These are phyloP conservation scores for Formica selysi DNA, from an alignment of 1,140 invertebrate genomes.

Conservation along the genomic window DNA sequence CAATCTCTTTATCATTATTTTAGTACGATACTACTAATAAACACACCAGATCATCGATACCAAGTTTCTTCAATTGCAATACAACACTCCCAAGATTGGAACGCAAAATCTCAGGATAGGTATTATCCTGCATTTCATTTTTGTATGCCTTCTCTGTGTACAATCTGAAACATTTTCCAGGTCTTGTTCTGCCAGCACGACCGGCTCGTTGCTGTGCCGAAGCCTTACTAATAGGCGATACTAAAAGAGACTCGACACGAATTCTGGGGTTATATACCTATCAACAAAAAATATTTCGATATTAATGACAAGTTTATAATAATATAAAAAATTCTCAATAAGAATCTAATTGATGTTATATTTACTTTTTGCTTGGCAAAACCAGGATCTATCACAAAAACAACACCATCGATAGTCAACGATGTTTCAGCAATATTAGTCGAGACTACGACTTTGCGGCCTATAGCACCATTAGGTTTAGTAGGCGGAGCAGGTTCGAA, in stretches of 20 bases:
- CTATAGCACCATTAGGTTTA: slow-evolving; percentile 97
- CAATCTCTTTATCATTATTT: background rate
- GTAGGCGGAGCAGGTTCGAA: slow-evolving; percentile 98
- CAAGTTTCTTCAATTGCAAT: slow-evolving; percentile 99
- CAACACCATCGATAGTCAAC: slow-evolving; percentile 99
- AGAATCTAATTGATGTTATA: slow-evolving; percentile 33
- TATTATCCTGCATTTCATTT: slow-evolving; percentile 99
- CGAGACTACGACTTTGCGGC: slow-evolving; percentile 98
- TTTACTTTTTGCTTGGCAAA: slow-evolving; percentile 99
- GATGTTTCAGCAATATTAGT: slow-evolving; percentile 99
- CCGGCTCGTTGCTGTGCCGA: slow-evolving; percentile 99
- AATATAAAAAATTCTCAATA: slow-evolving; percentile 9
- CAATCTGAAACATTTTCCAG: slow-evolving; percentile 99
- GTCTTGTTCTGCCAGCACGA: slow-evolving; percentile 97
- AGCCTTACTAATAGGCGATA: slow-evolving; percentile 99
- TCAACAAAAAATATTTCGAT: slow-evolving; percentile 45
- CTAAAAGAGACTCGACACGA: slow-evolving; percentile 98
- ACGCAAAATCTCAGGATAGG: slow-evolving; percentile 99
- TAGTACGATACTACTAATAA: slow-evolving; percentile 88
- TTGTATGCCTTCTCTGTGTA: slow-evolving; percentile 99
- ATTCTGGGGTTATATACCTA: slow-evolving; percentile 98
- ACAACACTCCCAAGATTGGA: slow-evolving; percentile 99
- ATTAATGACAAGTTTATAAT: slow-evolving; percentile 43
- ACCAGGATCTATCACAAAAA: slow-evolving; percentile 99
- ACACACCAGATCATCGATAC: slow-evolving; percentile 97